A percentile compares a stretch with the other conserved stretches of the same genome.
Conservation (phyloP, 2,113 vertebrate genomes). For the Egretta garzetta region DNA sequence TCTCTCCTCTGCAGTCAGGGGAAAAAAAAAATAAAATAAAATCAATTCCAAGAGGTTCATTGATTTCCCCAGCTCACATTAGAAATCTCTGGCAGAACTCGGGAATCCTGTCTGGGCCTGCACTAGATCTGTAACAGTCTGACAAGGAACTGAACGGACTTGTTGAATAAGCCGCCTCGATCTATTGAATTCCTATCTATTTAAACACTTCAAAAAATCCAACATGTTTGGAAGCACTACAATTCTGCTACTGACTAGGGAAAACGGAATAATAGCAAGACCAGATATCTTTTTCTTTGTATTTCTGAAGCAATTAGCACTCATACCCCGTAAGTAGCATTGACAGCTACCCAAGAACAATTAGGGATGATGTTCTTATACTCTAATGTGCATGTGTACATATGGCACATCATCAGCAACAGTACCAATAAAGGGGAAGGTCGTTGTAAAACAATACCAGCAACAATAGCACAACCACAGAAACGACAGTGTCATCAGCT, state of each 20-base stretch:
- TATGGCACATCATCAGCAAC: slow-evolving; percentile 48
- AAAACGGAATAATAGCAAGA: neutral
- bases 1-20: neutral
- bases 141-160: neutral
- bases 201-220: slow-evolving; percentile 19
- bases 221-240: neutral
- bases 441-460: slow-evolving; percentile 22
- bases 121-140: neutral
- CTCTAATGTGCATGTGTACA: slow-evolving; percentile 45
- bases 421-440: slow-evolving; percentile 32
- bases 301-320: slow-evolving; percentile 40
- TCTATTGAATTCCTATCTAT: slow-evolving; percentile 25
- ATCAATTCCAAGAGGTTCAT: neutral
- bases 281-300: slow-evolving; percentile 29
- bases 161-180: neutral
- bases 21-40: too few species aligned
- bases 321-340: neutral
- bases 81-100: slow-evolving; percentile 4
- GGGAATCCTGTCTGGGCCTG: neutral
- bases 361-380: slow-evolving; percentile 25
- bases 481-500: slow-evolving; percentile 5
- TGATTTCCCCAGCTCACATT: neutral
- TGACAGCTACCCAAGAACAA: slow-evolving; percentile 54
- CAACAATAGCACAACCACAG: slow-evolving; percentile 11
- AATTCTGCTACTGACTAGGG: neutral